These are phyloP conservation scores for Saturnia japonica DNA, from an alignment of 2,888 invertebrate genomes.

Conservation along the genomic window DNA sequence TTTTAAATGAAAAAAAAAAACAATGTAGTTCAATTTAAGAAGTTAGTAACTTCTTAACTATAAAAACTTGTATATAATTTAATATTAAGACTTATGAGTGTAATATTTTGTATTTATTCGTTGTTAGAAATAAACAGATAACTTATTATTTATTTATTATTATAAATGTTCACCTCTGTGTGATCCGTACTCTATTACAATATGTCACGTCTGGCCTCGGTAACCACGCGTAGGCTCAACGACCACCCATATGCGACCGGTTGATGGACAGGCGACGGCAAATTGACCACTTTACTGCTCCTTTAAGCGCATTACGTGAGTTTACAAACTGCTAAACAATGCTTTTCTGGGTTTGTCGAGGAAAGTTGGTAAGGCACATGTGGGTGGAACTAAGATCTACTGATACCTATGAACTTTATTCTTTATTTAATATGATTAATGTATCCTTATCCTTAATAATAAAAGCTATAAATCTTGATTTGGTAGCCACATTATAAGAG, in stretches of 20 bases:
- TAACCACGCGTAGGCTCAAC: slow-evolving; percentile 65
- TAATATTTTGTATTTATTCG: too few relatives aligned
- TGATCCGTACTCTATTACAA: slow-evolving; percentile 4
- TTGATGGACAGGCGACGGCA: slow-evolving; percentile 59
- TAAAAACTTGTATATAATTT: too few relatives aligned
- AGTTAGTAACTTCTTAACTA: too few relatives aligned
- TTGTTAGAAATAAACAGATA: too few relatives aligned
- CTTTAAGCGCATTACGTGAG: slow-evolving; percentile 39
- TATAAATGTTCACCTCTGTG: not conserved
- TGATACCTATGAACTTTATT: not conserved
- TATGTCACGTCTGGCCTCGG: slow-evolving; percentile 44
- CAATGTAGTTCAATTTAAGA: too few relatives aligned
- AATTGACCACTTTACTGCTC: slow-evolving; percentile 59
- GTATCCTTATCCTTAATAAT: not conserved
- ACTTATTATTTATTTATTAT: too few relatives aligned
- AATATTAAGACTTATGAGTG: too few relatives aligned
- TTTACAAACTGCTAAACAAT: slow-evolving; percentile 41
- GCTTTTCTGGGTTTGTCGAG: slow-evolving; percentile 35
- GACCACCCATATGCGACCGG: slow-evolving; percentile 56
- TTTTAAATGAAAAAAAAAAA: too few relatives aligned
- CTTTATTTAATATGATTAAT: not conserved
- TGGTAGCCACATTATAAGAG: too few relatives aligned
- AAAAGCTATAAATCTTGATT: not conserved
- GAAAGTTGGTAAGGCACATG: slow-evolving; percentile 33
- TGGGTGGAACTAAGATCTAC: not conserved